These are phyloP conservation scores for Campaea margaritaria DNA, from an alignment of 2,888 invertebrate species.

Conservation along the genomic window DNA sequence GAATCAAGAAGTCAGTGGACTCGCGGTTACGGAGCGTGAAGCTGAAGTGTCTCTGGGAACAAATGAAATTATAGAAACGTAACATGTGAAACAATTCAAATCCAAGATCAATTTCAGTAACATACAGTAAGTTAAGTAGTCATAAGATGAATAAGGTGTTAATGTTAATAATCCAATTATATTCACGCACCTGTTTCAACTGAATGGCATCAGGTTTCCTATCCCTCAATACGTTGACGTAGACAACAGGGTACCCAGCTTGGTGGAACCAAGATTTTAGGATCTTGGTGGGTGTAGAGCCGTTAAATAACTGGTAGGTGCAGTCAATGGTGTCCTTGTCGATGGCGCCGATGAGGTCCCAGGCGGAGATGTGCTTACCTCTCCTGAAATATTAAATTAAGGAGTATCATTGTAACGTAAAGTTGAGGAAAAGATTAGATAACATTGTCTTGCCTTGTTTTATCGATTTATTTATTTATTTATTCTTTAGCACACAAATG, in stretches of 20 bases:
- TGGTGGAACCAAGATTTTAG: constrained; percentile 88
- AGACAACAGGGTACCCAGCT: constrained; percentile 87
- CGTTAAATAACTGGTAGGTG: constrained; percentile 72
- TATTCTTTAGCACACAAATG: too few species aligned
- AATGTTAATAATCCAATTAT: too few species aligned
- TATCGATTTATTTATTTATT: too few species aligned
- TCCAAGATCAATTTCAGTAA: too few species aligned
- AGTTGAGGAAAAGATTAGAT: too few species aligned
- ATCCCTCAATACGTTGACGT: constrained; percentile 75
- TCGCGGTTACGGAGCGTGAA: constrained; percentile 55
- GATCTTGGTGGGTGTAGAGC: constrained; percentile 74
- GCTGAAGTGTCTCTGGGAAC: constrained; percentile 71
- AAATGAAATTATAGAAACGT: neutral
- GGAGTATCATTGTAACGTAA: too few species aligned
- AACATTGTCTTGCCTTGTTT: too few species aligned
- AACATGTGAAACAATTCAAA: too few species aligned
- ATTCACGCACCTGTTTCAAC: constrained; percentile 69
- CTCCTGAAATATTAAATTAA: constrained; percentile 57
- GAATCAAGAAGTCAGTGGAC: constrained; percentile 69
- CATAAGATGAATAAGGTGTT: too few species aligned
- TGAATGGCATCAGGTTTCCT: constrained; percentile 67
- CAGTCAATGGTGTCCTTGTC: constrained; percentile 75
- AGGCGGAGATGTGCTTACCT: constrained; percentile 67
- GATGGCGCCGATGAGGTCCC: constrained; percentile 66
- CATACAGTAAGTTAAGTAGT: too few species aligned